Percentiles rank a stretch among this genome's conserved stretches.
Conservation (phyloP, 2,113 vertebrate genomes). For the Oreocharis arfaki region DNA sequence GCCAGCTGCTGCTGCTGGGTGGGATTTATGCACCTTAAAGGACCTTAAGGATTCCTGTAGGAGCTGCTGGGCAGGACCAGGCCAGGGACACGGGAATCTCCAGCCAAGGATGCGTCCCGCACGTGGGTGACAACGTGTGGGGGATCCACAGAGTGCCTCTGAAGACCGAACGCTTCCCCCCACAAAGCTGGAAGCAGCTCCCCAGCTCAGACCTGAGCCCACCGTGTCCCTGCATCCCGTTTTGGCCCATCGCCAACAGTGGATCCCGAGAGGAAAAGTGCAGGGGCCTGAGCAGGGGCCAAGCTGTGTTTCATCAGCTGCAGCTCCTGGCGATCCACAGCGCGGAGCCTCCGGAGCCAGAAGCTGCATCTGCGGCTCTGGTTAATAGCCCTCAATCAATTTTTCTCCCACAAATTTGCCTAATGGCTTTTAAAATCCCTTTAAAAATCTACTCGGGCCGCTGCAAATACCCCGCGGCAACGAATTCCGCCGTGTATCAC, state of each 20-base stretch:
- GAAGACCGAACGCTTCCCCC: background rate
- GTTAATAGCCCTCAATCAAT: conserved; percentile 19
- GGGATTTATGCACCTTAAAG: background rate
- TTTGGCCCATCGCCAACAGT: fast-evolving
- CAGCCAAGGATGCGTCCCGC: background rate
- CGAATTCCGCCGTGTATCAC: background rate
- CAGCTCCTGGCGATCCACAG: background rate
- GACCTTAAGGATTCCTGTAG: too few species aligned
- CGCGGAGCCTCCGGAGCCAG: background rate
- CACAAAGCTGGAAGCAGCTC: background rate
- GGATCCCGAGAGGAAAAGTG: background rate
- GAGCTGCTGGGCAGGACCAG: background rate
- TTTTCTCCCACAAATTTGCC: conserved; percentile 14
- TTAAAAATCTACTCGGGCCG: background rate
- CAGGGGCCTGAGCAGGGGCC: background rate
- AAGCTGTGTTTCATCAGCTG: background rate
- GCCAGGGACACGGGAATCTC: background rate
- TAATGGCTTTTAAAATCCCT: conserved; percentile 34
- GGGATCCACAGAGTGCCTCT: background rate
- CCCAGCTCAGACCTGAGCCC: background rate
- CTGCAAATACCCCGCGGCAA: background rate
- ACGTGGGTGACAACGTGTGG: background rate
- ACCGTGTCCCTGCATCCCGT: background rate
- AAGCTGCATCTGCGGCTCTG: background rate
- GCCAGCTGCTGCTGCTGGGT: background rate